Conservation (phyloP, 2,888 invertebrate species). For the Allolobophora icterica region DNA sequence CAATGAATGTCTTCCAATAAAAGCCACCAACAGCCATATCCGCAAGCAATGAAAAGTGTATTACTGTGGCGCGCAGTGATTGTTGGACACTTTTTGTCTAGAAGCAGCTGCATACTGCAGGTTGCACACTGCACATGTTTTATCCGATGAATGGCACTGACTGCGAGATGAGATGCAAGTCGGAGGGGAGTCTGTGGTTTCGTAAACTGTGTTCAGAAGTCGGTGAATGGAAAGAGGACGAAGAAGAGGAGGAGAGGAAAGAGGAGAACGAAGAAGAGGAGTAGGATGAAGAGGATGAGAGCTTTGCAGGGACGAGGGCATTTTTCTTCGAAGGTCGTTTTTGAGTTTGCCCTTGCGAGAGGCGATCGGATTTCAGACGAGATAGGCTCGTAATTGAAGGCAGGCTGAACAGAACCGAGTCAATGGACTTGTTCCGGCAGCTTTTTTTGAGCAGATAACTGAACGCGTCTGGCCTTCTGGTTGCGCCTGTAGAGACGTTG, state of each 20-base stretch:
- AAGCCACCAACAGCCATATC: neutral
- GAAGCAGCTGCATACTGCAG: neutral
- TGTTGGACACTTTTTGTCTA: neutral
- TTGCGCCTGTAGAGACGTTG: neutral
- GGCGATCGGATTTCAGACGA: neutral
- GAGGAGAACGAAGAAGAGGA: too few relatives aligned
- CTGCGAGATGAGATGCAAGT: neutral
- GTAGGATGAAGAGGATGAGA: neutral
- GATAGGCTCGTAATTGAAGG: slow-evolving; percentile 8
- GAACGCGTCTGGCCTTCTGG: neutral
- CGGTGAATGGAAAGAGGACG: neutral
- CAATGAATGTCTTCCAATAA: neutral
- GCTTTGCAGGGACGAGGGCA: neutral
- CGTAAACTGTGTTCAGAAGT: neutral
- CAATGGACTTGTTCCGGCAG: slow-evolving; percentile 14
- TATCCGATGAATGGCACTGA: neutral
- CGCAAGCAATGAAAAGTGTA: neutral
- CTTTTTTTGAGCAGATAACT: neutral
- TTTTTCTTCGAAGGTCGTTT: neutral
- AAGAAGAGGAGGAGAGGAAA: too few relatives aligned
- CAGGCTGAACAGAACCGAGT: neutral
- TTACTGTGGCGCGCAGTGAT: neutral
- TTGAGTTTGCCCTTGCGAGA: neutral
- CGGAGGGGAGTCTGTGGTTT: neutral
- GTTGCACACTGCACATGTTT: neutral